Base-by-base conservation (phyloP, 2,888 invertebrate genomes). In the Papilio protenor region DNA sequence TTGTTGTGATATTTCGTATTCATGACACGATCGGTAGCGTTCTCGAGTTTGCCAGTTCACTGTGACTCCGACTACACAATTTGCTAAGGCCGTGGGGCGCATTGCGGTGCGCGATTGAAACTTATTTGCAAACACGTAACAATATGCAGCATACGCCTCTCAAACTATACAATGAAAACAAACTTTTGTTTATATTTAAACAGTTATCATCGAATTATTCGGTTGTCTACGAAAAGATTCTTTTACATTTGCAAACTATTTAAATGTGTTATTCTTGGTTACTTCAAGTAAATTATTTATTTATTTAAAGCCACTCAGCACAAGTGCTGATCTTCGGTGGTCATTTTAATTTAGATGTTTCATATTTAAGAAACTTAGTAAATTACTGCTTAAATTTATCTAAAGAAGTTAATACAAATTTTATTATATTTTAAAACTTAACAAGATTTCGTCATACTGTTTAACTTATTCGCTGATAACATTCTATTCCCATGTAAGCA, bases 51-150 rank as follows among this genome's bases (percentile, higher is more conserved):
- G 70, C 75, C 47, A 71, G 77, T 78, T 77, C 47, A 23, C 69
- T 59, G 57, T 64, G 64, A 64, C 64, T 64, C 16, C 74, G 69
- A 59, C 57, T 47, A 71, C 49, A 75, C 77, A 70, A 75, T 78
- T 61, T 75, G 52, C 71, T 18, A 55, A 73, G 75, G 77, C 61
- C 49, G 88, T 82, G 83, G 83, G 83, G 87, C 89, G 90, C 91
- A 91, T 85, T 90, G 91, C 90, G 87, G 89, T 87, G 86, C 84
- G 88, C 89, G 90, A 91, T 90, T 89, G 88, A 86, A 77, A 77
- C 77, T 77, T 70, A 70, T 59, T 59, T 69, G 12, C 73, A 77
- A 74, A 73, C 66, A 73, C 57, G 64, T 47, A 73, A 77, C 73
- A 77, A 73, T 77, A 73, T 77, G 64, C 64, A 73, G 61, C 40